These are phyloP conservation scores for Endomychus coccineus DNA, from an alignment of 2,888 invertebrate genomes.

Conservation along the genomic window DNA sequence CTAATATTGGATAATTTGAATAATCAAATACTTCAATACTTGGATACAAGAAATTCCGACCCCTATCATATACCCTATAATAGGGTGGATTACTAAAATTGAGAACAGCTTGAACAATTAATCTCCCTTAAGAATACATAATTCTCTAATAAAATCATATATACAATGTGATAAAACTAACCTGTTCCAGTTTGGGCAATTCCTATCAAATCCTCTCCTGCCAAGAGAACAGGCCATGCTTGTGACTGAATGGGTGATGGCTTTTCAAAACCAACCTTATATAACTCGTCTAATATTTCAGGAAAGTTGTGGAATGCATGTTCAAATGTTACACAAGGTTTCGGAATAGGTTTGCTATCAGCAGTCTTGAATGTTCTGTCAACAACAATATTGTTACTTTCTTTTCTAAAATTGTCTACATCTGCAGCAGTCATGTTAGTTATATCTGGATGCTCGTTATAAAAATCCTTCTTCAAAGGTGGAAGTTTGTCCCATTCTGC, in stretches of 20 bases:
- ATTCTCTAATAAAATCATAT: too few relatives aligned
- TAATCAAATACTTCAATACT: too few relatives aligned
- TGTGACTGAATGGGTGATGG: conserved; percentile 92
- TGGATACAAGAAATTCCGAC: too few relatives aligned
- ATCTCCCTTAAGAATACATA: not conserved
- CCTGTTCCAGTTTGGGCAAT: conserved; percentile 91
- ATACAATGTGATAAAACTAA: too few relatives aligned
- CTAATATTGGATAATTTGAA: too few relatives aligned
- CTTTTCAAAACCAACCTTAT: conserved; percentile 67
- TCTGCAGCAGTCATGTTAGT: conserved; percentile 56
- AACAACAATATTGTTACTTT: conserved; percentile 69
- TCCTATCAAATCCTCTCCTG: conserved; percentile 90
- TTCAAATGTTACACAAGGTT: conserved; percentile 73
- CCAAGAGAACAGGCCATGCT: conserved; percentile 88
- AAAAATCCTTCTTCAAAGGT: conserved; percentile 72
- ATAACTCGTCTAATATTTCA: conserved; percentile 73
- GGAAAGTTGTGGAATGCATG: conserved; percentile 78
- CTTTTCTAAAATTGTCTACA: conserved; percentile 55
- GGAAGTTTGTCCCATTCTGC: conserved; percentile 60
- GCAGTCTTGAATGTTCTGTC: conserved; percentile 51
- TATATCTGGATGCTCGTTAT: conserved; percentile 67
- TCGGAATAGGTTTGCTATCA: conserved; percentile 52
- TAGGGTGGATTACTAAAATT: too few relatives aligned
- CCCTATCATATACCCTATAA: too few relatives aligned
- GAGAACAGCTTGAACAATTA: too few relatives aligned